Percentiles rank a stretch among this genome's conserved stretches.
These are phyloP conservation scores for Drosophila formosana DNA, from an alignment of 2,888 invertebrate genomes.

Conservation along the genomic window DNA sequence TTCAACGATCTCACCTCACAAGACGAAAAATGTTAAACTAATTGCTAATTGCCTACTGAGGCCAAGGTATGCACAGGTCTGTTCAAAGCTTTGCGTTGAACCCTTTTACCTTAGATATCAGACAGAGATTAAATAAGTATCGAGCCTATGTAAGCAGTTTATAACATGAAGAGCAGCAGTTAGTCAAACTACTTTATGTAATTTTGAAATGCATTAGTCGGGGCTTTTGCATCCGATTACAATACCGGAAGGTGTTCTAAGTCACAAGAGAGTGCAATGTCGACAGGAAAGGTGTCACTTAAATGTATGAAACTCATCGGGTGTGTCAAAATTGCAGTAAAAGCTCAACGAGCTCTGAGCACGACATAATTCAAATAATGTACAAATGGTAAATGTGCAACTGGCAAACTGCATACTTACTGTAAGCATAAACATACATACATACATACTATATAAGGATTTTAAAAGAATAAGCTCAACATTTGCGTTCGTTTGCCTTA, in stretches of 20 bases:
- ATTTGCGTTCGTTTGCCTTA: slow-evolving; percentile 56
- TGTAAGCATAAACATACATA: slow-evolving; percentile 2
- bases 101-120: slow-evolving; percentile 49
- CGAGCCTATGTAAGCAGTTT: neutral
- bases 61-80: slow-evolving; percentile 15
- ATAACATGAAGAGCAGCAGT: slow-evolving; percentile 1
- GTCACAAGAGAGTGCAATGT: slow-evolving; percentile 30
- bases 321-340: slow-evolving; percentile 76
- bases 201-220: slow-evolving; percentile 62
- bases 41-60: slow-evolving; percentile 73
- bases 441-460: slow-evolving; percentile 8
- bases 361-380: slow-evolving; percentile 49
- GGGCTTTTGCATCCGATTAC: slow-evolving; percentile 8
- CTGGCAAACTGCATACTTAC: slow-evolving; percentile 37
- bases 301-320: slow-evolving; percentile 72
- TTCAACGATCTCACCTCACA: neutral
- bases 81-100: slow-evolving; percentile 27
- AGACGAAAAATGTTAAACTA: slow-evolving; percentile 53
- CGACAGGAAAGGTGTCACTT: slow-evolving; percentile 28
- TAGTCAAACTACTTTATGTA: slow-evolving; percentile 29
- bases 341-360: slow-evolving; percentile 52
- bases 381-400: slow-evolving; percentile 47
- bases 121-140: slow-evolving; percentile 17
- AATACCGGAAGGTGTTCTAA: slow-evolving; percentile 13
- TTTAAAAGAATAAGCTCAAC: slow-evolving; percentile 23